Evolutionary conservation across 2,888 invertebrate species (phyloP).

Genomic region (Danaus chrysippus): DNA sequence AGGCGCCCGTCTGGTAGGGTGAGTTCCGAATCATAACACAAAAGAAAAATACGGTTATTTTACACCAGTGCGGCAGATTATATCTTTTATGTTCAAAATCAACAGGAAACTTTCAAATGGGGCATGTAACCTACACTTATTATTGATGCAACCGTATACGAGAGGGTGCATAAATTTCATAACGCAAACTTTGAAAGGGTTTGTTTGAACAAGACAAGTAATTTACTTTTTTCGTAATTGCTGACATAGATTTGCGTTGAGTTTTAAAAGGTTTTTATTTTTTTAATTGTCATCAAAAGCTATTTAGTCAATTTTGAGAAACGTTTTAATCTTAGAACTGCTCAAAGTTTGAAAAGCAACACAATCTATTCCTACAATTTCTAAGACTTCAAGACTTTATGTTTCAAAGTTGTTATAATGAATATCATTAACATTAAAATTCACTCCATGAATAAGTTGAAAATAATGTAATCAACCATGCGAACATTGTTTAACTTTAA

Average conservation of each 20-base stretch:
- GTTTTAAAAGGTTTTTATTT: background rate
- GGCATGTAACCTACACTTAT: slow-evolving; percentile 79
- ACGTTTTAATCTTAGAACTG: background rate
- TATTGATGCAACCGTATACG: slow-evolving; percentile 62
- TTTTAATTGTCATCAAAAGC: slow-evolving; percentile 10
- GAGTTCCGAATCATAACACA: slow-evolving; percentile 66
- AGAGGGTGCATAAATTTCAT: slow-evolving; percentile 74
- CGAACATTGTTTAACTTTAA: slow-evolving; percentile 15
- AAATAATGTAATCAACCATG: slow-evolving; percentile 17
- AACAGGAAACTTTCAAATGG: slow-evolving; percentile 78
- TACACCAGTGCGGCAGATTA: slow-evolving; percentile 78
- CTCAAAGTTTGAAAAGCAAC: too few relatives aligned
- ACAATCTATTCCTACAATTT: too few relatives aligned
- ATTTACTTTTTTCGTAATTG: slow-evolving; percentile 55
- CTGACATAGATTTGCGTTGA: slow-evolving; percentile 34
- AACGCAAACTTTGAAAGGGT: slow-evolving; percentile 65
- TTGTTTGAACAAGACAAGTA: slow-evolving; percentile 59
- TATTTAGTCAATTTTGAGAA: background rate
- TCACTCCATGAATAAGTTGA: slow-evolving; percentile 1
- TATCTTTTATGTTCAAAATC: slow-evolving; percentile 77
- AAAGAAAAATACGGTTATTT: slow-evolving; percentile 76
- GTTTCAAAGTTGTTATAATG: background rate
- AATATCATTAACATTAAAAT: slow-evolving; percentile 7
- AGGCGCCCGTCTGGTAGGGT: slow-evolving; percentile 60
- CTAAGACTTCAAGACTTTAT: background rate